Percentiles rank a stretch among this genome's conserved stretches.
phyloP scores from a whole-genome alignment of 30 jellyfish, hydroid and myxozoan genomes.

The Aurelia aurita region DNA sequence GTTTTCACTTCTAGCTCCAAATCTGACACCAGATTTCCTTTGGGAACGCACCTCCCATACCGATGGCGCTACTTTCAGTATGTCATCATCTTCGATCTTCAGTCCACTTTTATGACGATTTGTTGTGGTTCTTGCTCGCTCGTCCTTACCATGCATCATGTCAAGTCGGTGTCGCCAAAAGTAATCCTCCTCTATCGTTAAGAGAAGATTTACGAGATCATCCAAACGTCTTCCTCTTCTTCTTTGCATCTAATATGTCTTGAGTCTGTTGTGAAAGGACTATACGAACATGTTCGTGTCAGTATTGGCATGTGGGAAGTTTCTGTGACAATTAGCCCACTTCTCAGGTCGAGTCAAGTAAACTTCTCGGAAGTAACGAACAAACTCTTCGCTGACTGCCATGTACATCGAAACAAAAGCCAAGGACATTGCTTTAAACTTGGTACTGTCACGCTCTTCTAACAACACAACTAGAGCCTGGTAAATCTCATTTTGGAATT shows the following conservation, averaged over 20 bases:
- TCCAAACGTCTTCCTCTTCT: neutral
- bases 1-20: no score
- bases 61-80: no score
- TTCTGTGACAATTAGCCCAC: slow-evolving; percentile 10
- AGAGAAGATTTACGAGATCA: no score
- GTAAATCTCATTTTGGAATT: slow-evolving; percentile 51
- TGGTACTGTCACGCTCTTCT: slow-evolving; percentile 46
- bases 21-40: no score
- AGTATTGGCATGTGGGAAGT: slow-evolving; percentile 58
- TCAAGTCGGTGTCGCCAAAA: no score
- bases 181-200: no score
- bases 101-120: no score
- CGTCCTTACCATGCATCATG: no score
- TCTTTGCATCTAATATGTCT: slow-evolving; percentile 46
- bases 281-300: slow-evolving; percentile 58
- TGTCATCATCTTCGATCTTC: no score
- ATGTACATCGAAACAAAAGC: slow-evolving; percentile 27
- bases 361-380: neutral
- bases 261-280: slow-evolving; percentile 57
- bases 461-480: slow-evolving; percentile 44
- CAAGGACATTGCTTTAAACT: slow-evolving; percentile 53
- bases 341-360: no score
- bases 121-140: no score
- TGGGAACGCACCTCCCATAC: no score
- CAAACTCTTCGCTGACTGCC: slow-evolving; percentile 33